These are phyloP conservation scores for Ochotona curzoniae DNA, from an alignment of 2,113 vertebrate genomes.

Conservation along the genomic window DNA sequence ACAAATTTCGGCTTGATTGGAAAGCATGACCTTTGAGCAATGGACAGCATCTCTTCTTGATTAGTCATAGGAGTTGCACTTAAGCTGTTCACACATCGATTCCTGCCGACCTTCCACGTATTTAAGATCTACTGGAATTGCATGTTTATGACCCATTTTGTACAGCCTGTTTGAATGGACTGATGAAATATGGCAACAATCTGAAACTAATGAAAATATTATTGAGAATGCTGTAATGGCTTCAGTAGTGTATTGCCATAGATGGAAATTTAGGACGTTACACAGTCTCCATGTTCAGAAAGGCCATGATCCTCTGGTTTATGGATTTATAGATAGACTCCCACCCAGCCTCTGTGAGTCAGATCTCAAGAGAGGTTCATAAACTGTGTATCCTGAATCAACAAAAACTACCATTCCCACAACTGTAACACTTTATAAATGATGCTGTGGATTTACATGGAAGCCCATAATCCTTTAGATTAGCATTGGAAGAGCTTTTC, in stretches of 20 bases:
- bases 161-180: background rate
- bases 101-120: background rate
- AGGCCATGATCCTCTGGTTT: fast-evolving
- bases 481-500: background rate
- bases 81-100: background rate
- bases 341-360: background rate
- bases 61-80: fast-evolving
- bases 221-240: background rate
- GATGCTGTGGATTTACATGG: background rate
- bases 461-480: background rate
- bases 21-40: background rate
- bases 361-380: background rate
- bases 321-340: background rate
- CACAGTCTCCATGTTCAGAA: background rate
- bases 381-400: background rate
- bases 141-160: background rate
- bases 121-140: background rate
- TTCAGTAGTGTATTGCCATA: background rate
- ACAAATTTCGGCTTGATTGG: background rate
- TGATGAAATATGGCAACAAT: background rate
- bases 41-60: background rate
- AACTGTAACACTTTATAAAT: background rate
- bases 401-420: background rate
- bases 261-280: background rate
- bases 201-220: background rate